Evolutionary conservation across 1,140 invertebrate genomes (phyloP), one percentile per base, ranked within the genome.

Genomic region (Drosophila lacertosa): DNA sequence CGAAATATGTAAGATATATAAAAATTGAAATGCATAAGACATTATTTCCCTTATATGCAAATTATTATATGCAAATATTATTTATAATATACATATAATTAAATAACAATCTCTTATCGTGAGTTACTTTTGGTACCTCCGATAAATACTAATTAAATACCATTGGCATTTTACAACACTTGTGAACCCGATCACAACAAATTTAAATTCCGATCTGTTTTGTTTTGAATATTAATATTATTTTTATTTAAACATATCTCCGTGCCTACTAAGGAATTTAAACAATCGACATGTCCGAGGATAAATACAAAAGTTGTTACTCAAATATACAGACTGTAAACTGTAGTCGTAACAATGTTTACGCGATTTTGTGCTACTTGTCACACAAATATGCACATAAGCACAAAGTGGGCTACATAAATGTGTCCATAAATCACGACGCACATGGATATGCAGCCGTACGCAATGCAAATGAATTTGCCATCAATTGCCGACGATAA

Each of bases 401-500:
- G 60, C 71, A 74, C 67, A 77, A 53, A 66, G 40, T 4, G 29
- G 26, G 32, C 39, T 54, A 62, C 57, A 78, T 54, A 83, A 71
- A 67, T 45, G 6, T 10, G 9, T 35, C 40, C 45, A 84, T 84
- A 80, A 86, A 80, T 83, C 66, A 84, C 62, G 15, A 24, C 15
- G 10, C 40, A 63, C 33, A 33, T 39, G 65, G 47, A 82, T 68
- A 77, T 58, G 44, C 57, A 59, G 57, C 37, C 51, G 45, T 67
- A 60, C 42, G 69, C 32, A 65, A 84, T 84, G 81, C 74, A 74
- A 84, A 86, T 83, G 22, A 65, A 37, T 42, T 33, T 44, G 42
- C 42, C 15, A 16, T 45, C 62, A 79, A 63, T 57, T 42, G 22
- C 53, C 60, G 50, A 26, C 54, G 77, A 73, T 84, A 84, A 64